phyloP scores from a whole-genome alignment of 2,888 invertebrate genomes.

The Metallyticus violacea region DNA sequence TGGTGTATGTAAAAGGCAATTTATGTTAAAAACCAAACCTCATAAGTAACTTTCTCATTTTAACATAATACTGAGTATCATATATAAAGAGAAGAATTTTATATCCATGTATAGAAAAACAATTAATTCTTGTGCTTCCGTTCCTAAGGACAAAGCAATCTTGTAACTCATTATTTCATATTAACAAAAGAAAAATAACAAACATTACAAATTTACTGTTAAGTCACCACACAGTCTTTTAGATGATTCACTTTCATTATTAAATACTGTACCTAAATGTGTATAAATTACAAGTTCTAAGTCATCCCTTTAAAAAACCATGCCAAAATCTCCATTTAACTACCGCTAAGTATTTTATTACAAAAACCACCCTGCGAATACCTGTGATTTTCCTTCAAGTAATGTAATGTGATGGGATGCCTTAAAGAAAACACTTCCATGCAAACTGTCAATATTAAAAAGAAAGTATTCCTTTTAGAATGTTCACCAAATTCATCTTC shows the following conservation, averaged over 20 bases:
- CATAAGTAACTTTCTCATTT: neutral
- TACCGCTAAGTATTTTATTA: neutral
- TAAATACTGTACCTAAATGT: neutral
- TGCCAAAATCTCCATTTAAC: neutral
- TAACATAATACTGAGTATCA: neutral
- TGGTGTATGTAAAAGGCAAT: neutral
- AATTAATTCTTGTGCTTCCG: neutral
- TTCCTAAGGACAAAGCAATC: too few relatives aligned
- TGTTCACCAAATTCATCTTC: too few relatives aligned
- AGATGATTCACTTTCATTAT: neutral
- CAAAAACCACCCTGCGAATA: neutral
- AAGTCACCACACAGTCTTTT: neutral
- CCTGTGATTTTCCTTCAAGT: too few relatives aligned
- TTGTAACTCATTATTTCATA: neutral
- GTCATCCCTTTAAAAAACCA: neutral
- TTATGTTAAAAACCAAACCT: neutral
- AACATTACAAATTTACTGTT: neutral
- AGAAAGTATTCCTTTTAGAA: too few relatives aligned
- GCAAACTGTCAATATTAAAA: too few relatives aligned
- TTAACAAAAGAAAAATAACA: neutral
- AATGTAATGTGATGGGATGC: too few relatives aligned
- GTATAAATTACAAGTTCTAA: neutral
- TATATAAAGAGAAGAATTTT: neutral
- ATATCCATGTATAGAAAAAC: neutral
- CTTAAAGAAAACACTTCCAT: too few relatives aligned